These are phyloP conservation scores for Agrotis puta DNA, from an alignment of 2,888 invertebrate genomes.

Conservation along the genomic window DNA sequence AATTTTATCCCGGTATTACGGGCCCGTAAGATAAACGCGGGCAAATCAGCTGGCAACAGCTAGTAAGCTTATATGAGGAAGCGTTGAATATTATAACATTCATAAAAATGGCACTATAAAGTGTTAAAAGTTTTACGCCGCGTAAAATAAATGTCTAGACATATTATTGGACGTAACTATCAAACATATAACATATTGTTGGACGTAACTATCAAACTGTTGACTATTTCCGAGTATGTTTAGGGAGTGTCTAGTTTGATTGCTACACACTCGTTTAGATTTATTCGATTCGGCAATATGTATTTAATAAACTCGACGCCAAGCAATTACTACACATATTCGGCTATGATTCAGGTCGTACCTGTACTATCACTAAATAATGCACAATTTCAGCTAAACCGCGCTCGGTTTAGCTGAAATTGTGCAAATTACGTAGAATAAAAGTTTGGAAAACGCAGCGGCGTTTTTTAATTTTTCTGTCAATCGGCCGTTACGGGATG, in stretches of 20 bases:
- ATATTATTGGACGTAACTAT: not conserved
- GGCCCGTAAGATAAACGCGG: too few species aligned
- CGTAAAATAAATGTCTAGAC: constrained; percentile 19
- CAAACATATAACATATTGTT: too few species aligned
- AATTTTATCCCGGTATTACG: too few species aligned
- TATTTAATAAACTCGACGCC: not conserved
- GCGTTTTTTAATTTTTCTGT: too few species aligned
- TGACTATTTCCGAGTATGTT: not conserved
- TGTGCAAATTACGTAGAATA: too few species aligned
- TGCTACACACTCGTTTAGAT: too few species aligned
- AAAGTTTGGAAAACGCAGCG: too few species aligned
- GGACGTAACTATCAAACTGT: not conserved
- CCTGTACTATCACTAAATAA: not conserved
- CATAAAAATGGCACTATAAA: not conserved
- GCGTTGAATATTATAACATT: constrained; percentile 9
- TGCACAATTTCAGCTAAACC: not conserved
- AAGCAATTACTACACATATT: not conserved
- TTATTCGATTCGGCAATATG: not conserved
- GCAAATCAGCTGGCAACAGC: too few species aligned
- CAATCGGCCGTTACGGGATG: too few species aligned
- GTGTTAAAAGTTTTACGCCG: constrained; percentile 16
- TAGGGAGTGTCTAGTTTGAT: not conserved
- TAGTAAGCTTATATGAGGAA: constrained; percentile 25
- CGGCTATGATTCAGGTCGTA: not conserved
- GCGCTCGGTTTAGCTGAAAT: too few species aligned